Percentiles rank a stretch among this genome's conserved stretches.
These are phyloP conservation scores for Petrocephalus sullivani DNA, from an alignment of 2,797 vertebrate species.

Conservation along the genomic window DNA sequence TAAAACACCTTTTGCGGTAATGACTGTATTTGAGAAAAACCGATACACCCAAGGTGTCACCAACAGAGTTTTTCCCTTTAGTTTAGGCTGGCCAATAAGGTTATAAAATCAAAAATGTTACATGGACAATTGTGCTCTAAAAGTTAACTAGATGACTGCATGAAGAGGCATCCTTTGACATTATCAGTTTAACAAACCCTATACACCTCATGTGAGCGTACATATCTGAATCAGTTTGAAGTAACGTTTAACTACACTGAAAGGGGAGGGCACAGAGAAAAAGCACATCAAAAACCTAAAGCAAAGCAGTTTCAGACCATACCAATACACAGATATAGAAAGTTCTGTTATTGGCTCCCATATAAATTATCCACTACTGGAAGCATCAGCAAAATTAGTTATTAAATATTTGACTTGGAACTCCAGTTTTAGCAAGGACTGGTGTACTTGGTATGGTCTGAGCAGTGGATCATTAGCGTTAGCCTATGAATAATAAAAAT, in stretches of 20 bases:
- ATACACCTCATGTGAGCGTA: background rate
- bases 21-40: background rate
- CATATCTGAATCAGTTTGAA: background rate
- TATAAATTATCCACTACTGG: background rate
- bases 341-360: conserved; percentile 22
- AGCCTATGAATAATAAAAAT: conserved; percentile 73
- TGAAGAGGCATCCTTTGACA: conserved; percentile 51
- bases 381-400: conserved; percentile 31
- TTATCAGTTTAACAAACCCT: background rate
- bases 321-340: conserved; percentile 61
- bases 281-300: conserved; percentile 6
- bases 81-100: conserved; percentile 25
- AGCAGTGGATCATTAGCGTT: conserved; percentile 58
- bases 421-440: conserved; percentile 15
- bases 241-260: background rate
- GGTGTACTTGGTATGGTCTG: conserved; percentile 81
- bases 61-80: background rate
- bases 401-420: conserved; percentile 45
- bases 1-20: background rate
- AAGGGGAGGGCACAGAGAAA: background rate
- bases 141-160: conserved; percentile 17
- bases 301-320: conserved; percentile 66
- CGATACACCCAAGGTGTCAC: background rate
- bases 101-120: background rate
- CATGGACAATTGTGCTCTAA: background rate